Evolutionary conservation across 2,797 vertebrate species (phyloP).

Genomic region (Hyperoplus immaculatus): DNA sequence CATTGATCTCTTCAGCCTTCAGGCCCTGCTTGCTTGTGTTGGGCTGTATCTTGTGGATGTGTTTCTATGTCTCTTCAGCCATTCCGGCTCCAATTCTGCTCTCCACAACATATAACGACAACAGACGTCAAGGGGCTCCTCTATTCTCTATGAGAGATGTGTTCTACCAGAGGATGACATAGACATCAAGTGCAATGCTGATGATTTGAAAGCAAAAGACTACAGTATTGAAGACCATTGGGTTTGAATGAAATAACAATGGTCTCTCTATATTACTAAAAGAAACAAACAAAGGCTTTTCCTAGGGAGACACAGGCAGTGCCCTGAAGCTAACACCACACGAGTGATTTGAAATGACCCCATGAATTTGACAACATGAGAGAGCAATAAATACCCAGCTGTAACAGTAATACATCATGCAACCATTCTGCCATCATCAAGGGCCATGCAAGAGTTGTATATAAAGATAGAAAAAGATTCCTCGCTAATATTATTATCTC

Average conservation of each 20-base stretch:
- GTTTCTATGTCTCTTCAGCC: constrained; percentile 29
- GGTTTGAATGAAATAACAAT: constrained; percentile 20
- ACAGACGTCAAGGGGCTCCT: constrained; percentile 32
- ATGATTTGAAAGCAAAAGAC: constrained; percentile 30
- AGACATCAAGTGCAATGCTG: constrained; percentile 30
- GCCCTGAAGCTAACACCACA: constrained; percentile 13
- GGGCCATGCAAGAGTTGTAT: constrained; percentile 55
- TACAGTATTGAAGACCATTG: constrained; percentile 10
- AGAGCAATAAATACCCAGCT: constrained; percentile 54
- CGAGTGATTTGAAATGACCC: constrained; percentile 44
- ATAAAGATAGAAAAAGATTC: constrained; percentile 65
- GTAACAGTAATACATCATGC: constrained; percentile 41
- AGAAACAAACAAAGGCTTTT: constrained; percentile 31
- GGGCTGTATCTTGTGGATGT: constrained; percentile 3
- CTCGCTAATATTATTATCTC: constrained; percentile 60
- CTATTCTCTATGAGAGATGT: constrained; percentile 30
- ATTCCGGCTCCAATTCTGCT: constrained; percentile 38
- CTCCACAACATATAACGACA: constrained; percentile 40
- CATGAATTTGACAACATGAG: constrained; percentile 39
- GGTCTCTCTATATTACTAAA: constrained; percentile 28
- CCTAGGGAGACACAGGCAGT: neutral
- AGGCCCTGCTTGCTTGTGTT: constrained; percentile 43
- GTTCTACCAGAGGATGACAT: constrained; percentile 45
- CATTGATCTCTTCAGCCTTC: constrained; percentile 37
- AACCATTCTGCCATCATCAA: constrained; percentile 51